These are phyloP conservation scores for Phaenicophaeus curvirostris DNA, from an alignment of 2,797 vertebrate genomes.

Conservation along the genomic window DNA sequence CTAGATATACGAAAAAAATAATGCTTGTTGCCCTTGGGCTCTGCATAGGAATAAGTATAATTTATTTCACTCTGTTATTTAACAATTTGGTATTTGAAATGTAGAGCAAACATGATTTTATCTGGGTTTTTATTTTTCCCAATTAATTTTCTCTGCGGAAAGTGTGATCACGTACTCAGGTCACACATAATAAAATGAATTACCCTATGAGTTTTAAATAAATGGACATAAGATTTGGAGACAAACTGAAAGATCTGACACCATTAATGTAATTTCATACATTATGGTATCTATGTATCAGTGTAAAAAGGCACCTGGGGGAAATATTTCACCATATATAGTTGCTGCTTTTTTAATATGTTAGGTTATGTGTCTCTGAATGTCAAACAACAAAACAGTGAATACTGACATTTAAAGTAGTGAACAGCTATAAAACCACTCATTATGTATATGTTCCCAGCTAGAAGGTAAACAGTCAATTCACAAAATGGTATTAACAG, in stretches of 20 bases:
- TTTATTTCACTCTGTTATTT: not conserved
- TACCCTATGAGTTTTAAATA: not conserved
- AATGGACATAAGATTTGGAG: not conserved
- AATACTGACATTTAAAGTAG: slow-evolving; percentile 2
- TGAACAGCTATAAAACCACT: slow-evolving; percentile 11
- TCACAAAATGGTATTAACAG: slow-evolving; percentile 24
- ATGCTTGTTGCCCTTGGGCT: not conserved
- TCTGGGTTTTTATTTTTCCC: not conserved
- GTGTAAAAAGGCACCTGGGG: not conserved
- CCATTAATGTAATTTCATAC: not conserved
- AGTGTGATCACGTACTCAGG: not conserved
- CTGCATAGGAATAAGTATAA: not conserved
- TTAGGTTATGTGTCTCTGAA: not conserved
- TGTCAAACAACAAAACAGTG: slow-evolving; percentile 2
- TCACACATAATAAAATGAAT: not conserved
- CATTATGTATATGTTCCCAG: slow-evolving; percentile 43
- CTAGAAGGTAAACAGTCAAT: slow-evolving; percentile 53
- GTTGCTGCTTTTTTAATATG: not conserved
- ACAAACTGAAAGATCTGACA: not conserved
- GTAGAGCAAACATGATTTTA: not conserved
- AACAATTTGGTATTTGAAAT: not conserved
- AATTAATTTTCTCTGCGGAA: not conserved
- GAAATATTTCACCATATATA: not conserved
- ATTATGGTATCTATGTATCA: not conserved
- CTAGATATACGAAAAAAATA: not conserved